Evolutionary conservation across 2,888 invertebrate genomes (phyloP).

Genomic region (Scaptomyza flava): DNA sequence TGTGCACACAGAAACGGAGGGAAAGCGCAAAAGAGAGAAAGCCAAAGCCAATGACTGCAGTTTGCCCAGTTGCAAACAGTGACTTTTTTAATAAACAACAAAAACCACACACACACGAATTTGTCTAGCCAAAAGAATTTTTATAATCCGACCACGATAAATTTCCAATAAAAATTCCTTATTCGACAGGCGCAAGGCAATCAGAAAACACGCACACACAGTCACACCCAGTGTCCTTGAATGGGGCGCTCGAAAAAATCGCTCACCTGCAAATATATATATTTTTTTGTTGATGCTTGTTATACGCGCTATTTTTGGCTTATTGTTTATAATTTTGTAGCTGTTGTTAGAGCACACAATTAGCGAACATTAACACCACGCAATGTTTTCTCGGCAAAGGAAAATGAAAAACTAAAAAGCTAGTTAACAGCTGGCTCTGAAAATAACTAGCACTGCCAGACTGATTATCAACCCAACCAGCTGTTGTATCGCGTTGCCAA

Average conservation of each 20-base stretch:
- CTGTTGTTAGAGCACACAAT: slow-evolving; percentile 17
- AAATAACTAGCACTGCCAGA: slow-evolving; percentile 36
- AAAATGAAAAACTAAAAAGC: slow-evolving; percentile 70
- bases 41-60: slow-evolving; percentile 40
- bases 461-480: slow-evolving; percentile 21
- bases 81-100: slow-evolving; percentile 11
- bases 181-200: slow-evolving; percentile 48
- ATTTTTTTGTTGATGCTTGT: slow-evolving; percentile 45
- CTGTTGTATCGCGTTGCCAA: slow-evolving; percentile 59
- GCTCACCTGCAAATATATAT: slow-evolving; percentile 67
- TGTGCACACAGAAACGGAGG: slow-evolving; percentile 40
- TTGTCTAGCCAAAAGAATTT: slow-evolving; percentile 37
- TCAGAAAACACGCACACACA: slow-evolving; percentile 22
- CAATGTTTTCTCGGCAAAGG: slow-evolving; percentile 55
- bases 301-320: slow-evolving; percentile 70
- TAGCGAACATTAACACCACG: slow-evolving; percentile 5
- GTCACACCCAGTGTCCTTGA: slow-evolving; percentile 63
- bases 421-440: slow-evolving; percentile 59
- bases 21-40: slow-evolving; percentile 74
- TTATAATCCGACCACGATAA: slow-evolving; percentile 26
- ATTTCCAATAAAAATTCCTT: slow-evolving; percentile 46
- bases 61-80: slow-evolving; percentile 53
- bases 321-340: slow-evolving; percentile 67
- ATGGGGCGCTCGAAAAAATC: slow-evolving; percentile 30
- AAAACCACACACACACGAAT: slow-evolving; percentile 3